Evolutionary conservation across 2,888 invertebrate genomes (phyloP).

Genomic region (Macaria notata): DNA sequence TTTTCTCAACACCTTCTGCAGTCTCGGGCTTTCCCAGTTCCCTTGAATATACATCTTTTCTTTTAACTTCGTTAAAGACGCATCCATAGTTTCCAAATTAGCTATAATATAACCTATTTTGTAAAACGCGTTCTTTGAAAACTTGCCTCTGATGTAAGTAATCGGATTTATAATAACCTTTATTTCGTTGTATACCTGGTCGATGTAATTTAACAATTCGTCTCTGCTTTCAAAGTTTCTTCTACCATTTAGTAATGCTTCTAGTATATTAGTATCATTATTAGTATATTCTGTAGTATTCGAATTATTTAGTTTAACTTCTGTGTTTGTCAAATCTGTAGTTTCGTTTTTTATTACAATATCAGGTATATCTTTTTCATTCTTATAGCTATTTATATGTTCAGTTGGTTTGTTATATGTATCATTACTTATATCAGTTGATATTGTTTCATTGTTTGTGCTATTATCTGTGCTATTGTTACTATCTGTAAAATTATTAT

Average conservation of each 20-base stretch:
- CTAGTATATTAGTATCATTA: constrained; percentile 6
- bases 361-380: no score
- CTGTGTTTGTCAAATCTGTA: no score
- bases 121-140: constrained; percentile 33
- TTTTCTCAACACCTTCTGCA: constrained; percentile 10
- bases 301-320: no score
- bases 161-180: constrained; percentile 10
- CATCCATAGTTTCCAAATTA: constrained; percentile 48
- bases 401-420: no score
- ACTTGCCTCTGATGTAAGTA: constrained; percentile 21
- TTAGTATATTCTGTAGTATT: no score
- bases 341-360: no score
- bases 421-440: no score
- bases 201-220: constrained; percentile 3
- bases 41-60: background rate
- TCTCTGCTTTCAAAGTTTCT: background rate
- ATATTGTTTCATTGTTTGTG: no score
- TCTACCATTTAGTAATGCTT: background rate
- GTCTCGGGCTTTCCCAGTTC: background rate
- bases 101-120: constrained; percentile 54
- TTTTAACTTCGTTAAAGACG: constrained; percentile 38
- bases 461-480: no score
- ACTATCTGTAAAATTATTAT: no score
- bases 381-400: no score
- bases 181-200: constrained; percentile 6